Percentiles rank a stretch among this genome's conserved stretches.
Conservation (phyloP, 1,140 invertebrate species). For the Cepaea nemoralis region DNA sequence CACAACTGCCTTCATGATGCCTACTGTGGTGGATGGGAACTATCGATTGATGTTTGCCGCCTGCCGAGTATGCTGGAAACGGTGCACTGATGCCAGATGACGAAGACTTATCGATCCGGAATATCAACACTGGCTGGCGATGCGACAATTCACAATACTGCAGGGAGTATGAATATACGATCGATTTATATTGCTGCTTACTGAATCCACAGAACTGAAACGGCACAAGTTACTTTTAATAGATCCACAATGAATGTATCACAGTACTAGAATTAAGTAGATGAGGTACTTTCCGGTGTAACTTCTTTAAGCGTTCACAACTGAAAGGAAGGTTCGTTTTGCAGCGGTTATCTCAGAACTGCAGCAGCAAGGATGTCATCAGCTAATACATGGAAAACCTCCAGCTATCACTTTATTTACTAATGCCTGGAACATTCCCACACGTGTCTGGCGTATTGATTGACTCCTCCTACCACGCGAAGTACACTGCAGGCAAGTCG, state of each 20-base stretch:
- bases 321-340: too few relatives aligned
- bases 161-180: too few relatives aligned
- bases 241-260: too few relatives aligned
- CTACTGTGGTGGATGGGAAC: background rate
- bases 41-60: constrained; percentile 32
- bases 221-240: too few relatives aligned
- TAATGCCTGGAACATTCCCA: constrained; percentile 22
- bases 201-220: too few relatives aligned
- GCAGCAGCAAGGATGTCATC: too few relatives aligned
- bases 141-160: too few relatives aligned
- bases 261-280: too few relatives aligned
- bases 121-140: background rate
- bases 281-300: too few relatives aligned
- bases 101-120: constrained; percentile 1
- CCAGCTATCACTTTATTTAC: background rate
- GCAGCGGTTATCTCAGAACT: too few relatives aligned
- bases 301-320: too few relatives aligned
- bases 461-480: constrained; percentile 29
- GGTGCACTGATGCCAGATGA: constrained; percentile 3
- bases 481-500: background rate
- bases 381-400: background rate
- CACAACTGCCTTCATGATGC: constrained; percentile 14
- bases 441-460: constrained; percentile 24
- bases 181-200: too few relatives aligned
- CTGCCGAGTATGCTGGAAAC: background rate